Evolutionary conservation across 1,140 invertebrate genomes (phyloP).

Genomic region (Drosophila nikananu): DNA sequence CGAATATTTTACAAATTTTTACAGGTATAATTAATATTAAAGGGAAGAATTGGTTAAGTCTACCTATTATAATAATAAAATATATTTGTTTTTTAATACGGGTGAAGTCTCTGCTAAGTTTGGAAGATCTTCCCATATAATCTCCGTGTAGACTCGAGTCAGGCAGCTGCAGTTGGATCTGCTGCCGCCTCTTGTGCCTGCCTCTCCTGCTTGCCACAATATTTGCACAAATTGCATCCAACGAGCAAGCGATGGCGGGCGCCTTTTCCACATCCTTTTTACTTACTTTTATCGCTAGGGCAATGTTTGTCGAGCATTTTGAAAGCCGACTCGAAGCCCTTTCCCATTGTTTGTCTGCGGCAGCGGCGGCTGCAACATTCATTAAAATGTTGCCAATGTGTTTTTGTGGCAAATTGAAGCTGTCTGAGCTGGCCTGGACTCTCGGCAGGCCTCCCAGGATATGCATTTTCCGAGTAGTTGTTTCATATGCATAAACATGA

Average conservation of each 20-base stretch:
- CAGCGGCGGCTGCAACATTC: constrained; percentile 65
- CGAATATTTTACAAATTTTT: not conserved
- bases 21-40: not conserved
- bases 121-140: not conserved
- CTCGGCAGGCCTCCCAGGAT: constrained; percentile 30
- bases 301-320: constrained; percentile 82
- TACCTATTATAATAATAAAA: not conserved
- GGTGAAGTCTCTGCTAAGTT: not conserved
- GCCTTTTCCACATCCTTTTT: constrained; percentile 64
- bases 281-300: constrained; percentile 71
- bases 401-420: constrained; percentile 83
- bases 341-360: constrained; percentile 70
- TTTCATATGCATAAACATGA: constrained; percentile 60
- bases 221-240: constrained; percentile 77
- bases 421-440: constrained; percentile 45
- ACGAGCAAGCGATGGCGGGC: constrained; percentile 42
- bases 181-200: not conserved
- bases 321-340: constrained; percentile 49
- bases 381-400: constrained; percentile 83
- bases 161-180: constrained; percentile 42
- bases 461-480: constrained; percentile 66
- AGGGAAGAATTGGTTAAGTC: not conserved
- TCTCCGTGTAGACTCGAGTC: constrained; percentile 9
- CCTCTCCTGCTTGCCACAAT: constrained; percentile 57
- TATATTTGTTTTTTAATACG: not conserved